Conservation (phyloP, 2,888 invertebrate genomes). For the Galeopsomyia nigrocyanea region DNA sequence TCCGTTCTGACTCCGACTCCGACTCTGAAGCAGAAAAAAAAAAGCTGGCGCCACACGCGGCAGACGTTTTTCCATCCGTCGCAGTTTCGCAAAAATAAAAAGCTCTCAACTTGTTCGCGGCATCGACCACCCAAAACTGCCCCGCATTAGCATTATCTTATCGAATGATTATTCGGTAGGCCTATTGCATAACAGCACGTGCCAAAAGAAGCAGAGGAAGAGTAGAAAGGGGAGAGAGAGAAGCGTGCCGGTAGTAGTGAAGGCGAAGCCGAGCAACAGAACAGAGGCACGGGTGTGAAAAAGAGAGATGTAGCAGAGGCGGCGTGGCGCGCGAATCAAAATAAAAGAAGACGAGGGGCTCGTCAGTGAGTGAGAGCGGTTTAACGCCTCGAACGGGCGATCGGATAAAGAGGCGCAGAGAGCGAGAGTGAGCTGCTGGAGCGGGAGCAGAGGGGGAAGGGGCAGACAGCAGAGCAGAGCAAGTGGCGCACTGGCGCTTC, state of each 20-base stretch:
- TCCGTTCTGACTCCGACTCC: not conserved
- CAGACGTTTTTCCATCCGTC: conserved; percentile 30
- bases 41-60: not conserved
- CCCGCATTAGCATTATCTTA: no score
- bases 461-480: conserved; percentile 19
- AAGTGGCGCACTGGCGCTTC: conserved; percentile 46
- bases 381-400: conserved; percentile 52
- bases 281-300: not conserved
- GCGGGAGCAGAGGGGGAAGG: conserved; percentile 3
- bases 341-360: no score
- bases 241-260: conserved; percentile 36
- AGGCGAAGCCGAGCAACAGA: conserved; percentile 1
- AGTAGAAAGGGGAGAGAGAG: conserved; percentile 23
- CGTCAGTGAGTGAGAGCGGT: conserved; percentile 49
- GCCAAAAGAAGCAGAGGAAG: conserved; percentile 18
- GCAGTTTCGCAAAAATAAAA: not conserved
- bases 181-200: no score
- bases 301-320: conserved; percentile 8
- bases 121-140: no score
- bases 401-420: conserved; percentile 55
- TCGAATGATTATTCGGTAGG: no score
- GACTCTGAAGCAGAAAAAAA: conserved; percentile 30
- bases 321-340: conserved; percentile 46
- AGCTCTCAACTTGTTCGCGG: no score
- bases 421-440: conserved; percentile 7